Conservation (phyloP, 1,140 invertebrate genomes). For the Vanessa tameamea region DNA sequence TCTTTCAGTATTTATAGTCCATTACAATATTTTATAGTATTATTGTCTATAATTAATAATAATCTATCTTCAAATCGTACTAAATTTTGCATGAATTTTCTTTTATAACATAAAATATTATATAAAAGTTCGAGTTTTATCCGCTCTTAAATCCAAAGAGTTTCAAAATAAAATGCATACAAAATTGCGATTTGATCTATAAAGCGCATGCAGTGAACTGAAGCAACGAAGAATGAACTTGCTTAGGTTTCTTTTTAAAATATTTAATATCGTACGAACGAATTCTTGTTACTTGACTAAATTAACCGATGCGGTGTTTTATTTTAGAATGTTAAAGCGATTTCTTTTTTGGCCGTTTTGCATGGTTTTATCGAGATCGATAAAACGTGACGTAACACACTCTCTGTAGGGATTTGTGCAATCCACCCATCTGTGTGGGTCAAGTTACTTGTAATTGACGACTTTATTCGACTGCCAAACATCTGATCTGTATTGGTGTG, state of each 20-base stretch:
- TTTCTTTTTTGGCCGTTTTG: background rate
- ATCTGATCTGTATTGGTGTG: no score
- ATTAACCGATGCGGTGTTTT: background rate
- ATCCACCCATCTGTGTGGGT: no score
- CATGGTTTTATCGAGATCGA: background rate
- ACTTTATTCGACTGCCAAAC: no score
- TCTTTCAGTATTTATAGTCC: no score
- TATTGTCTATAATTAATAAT: no score
- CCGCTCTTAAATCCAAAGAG: background rate
- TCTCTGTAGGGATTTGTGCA: no score
- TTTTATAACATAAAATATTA: background rate
- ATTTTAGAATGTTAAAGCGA: background rate
- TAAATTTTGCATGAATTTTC: no score
- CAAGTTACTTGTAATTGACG: no score
- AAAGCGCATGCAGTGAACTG: conserved; percentile 2
- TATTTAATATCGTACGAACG: background rate
- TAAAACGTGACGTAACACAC: no score
- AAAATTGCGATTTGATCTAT: conserved; percentile 16
- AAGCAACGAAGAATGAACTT: conserved; percentile 10
- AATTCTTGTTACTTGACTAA: background rate
- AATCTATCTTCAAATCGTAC: no score
- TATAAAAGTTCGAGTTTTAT: background rate
- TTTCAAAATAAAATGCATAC: conserved; percentile 6
- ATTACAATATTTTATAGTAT: no score
- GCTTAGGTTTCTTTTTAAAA: conserved; percentile 14